Evolutionary conservation across 2,113 vertebrate species (phyloP).

Genomic region (Lontra canadensis): DNA sequence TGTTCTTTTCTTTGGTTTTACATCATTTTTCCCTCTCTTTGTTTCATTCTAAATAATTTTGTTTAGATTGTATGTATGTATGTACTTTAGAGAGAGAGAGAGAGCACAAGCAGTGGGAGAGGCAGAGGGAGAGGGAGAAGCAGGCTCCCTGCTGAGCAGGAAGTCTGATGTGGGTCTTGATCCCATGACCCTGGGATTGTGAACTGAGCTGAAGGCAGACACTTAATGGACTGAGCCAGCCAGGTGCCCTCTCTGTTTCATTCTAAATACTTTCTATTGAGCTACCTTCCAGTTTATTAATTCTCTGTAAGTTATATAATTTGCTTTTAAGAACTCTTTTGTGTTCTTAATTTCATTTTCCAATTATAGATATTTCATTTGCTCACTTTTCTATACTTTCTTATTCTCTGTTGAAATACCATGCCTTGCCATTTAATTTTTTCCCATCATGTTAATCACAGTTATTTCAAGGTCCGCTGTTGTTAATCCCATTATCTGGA

Average conservation of each 20-base stretch:
- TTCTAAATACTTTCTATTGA: background rate
- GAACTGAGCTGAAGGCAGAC: too few species aligned
- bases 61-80: too few species aligned
- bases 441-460: background rate
- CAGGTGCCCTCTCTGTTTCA: background rate
- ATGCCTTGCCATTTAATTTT: background rate
- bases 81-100: too few species aligned
- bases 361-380: background rate
- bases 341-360: conserved; percentile 26
- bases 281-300: background rate
- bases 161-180: too few species aligned
- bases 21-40: background rate
- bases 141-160: too few species aligned
- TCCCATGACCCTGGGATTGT: too few species aligned
- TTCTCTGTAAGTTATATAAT: background rate
- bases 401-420: conserved; percentile 17
- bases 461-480: background rate
- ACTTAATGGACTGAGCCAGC: too few species aligned
- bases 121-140: background rate
- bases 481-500: background rate
- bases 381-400: background rate
- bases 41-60: conserved; percentile 11
- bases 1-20: background rate
- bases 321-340: background rate
- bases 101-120: background rate